Conservation (phyloP, 2,113 vertebrate species). For the Hypomesus transpacificus region DNA sequence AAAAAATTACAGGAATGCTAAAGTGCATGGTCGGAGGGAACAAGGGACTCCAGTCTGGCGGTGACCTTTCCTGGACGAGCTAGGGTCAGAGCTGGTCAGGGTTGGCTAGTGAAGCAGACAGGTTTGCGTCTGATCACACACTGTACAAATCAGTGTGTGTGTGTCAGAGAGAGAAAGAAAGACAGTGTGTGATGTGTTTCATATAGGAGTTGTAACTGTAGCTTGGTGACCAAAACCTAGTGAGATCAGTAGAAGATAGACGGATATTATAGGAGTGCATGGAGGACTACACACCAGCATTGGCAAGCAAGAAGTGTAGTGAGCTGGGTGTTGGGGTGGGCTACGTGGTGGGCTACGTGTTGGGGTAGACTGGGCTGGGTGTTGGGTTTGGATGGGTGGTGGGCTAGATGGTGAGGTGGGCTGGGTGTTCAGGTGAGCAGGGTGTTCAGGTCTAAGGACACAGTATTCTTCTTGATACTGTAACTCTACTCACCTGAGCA, state of each 20-base stretch:
- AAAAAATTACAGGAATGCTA: neutral
- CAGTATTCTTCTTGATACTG: neutral
- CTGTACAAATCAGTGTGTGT: neutral
- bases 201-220: too few species aligned
- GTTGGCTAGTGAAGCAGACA: neutral
- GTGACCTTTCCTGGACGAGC: conserved; percentile 38
- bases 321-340: too few species aligned
- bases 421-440: too few species aligned
- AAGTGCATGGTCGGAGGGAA: conserved; percentile 34
- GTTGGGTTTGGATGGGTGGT: too few species aligned
- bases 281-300: too few species aligned
- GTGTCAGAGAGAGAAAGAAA: neutral
- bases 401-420: too few species aligned
- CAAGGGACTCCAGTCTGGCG: conserved; percentile 33
- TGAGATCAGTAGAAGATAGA: too few species aligned
- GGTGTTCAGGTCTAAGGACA: neutral
- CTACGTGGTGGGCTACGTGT: too few species aligned
- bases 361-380: too few species aligned
- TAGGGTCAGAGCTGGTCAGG: conserved; percentile 17
- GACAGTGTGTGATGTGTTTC: neutral
- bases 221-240: too few species aligned
- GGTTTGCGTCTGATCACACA: conserved; percentile 17
- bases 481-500: neutral
- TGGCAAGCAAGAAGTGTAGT: too few species aligned
- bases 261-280: too few species aligned